These are phyloP conservation scores for Acropternis orthonyx DNA, from an alignment of 2,797 vertebrate genomes.

Conservation along the genomic window DNA sequence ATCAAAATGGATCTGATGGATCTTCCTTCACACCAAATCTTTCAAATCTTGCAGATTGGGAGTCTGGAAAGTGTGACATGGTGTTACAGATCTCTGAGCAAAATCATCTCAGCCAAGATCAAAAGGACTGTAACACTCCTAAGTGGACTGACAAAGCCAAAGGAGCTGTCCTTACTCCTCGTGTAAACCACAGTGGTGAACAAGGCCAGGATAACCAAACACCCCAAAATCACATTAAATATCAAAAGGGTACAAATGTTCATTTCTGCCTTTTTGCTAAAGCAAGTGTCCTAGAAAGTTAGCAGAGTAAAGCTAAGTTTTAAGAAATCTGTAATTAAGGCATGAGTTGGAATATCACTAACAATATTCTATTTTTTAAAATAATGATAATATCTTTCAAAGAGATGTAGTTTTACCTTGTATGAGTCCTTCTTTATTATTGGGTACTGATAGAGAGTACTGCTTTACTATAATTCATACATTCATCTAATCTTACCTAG, in stretches of 20 bases:
- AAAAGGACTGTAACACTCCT: not conserved
- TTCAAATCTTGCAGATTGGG: not conserved
- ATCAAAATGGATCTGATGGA: not conserved
- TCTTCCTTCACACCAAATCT: not conserved
- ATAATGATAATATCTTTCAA: not conserved
- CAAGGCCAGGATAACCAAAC: not conserved
- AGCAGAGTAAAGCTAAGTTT: not conserved
- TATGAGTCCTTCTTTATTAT: not conserved
- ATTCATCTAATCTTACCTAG: not conserved
- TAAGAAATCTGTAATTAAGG: not conserved
- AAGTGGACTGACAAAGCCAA: not conserved
- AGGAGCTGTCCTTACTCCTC: not conserved
- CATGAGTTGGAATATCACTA: not conserved
- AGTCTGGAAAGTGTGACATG: not conserved
- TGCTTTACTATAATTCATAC: not conserved
- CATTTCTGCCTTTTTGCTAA: not conserved
- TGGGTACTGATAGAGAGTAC: not conserved
- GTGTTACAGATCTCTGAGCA: not conserved
- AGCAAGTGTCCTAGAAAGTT: not conserved
- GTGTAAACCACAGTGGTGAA: not conserved
- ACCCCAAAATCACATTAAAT: not conserved
- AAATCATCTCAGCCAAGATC: not conserved
- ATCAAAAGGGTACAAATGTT: conserved; percentile 13
- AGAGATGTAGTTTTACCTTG: not conserved
- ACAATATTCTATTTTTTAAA: not conserved